phyloP scores from a whole-genome alignment of 2,888 invertebrate genomes.

The Eristalis tenax region DNA sequence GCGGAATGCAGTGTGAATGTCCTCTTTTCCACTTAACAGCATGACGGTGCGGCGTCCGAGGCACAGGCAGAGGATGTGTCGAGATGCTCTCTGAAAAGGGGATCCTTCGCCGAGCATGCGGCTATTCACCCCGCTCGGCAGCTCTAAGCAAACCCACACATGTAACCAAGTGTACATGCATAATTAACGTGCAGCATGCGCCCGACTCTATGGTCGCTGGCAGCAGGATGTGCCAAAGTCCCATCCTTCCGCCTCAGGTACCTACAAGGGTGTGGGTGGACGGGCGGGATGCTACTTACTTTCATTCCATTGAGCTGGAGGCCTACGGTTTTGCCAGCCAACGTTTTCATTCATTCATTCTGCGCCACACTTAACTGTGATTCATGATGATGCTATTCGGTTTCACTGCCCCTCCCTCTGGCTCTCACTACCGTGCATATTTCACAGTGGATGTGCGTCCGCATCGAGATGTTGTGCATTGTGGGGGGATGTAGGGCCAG shows the following conservation, averaged over 20 bases:
- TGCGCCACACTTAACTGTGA: constrained; percentile 61
- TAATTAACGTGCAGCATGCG: constrained; percentile 68
- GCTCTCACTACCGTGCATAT: neutral
- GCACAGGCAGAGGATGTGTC: constrained; percentile 12
- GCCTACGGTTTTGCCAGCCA: constrained; percentile 64
- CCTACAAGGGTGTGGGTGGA: neutral
- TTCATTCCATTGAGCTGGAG: constrained; percentile 47
- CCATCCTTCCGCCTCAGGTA: constrained; percentile 49
- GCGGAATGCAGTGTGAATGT: constrained; percentile 60
- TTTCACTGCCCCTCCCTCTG: neutral
- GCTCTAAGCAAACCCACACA: constrained; percentile 59
- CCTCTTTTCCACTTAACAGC: constrained; percentile 57
- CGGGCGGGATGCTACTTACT: neutral
- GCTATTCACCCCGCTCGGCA: constrained; percentile 65
- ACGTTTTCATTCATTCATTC: constrained; percentile 65
- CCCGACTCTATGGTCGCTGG: constrained; percentile 37
- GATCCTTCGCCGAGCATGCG: constrained; percentile 35
- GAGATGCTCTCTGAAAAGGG: constrained; percentile 39
- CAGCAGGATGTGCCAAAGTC: constrained; percentile 25
- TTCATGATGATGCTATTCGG: constrained; percentile 61
- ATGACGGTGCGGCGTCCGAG: neutral
- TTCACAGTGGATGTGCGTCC: constrained; percentile 38
- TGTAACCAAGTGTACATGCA: constrained; percentile 68
- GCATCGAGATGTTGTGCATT: constrained; percentile 39
- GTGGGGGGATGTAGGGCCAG: neutral